A percentile compares a stretch with the other conserved stretches of the same genome.
Evolutionary conservation across 2,797 vertebrate species (phyloP).

Genomic region (Pseudocheirus occidentalis): DNA sequence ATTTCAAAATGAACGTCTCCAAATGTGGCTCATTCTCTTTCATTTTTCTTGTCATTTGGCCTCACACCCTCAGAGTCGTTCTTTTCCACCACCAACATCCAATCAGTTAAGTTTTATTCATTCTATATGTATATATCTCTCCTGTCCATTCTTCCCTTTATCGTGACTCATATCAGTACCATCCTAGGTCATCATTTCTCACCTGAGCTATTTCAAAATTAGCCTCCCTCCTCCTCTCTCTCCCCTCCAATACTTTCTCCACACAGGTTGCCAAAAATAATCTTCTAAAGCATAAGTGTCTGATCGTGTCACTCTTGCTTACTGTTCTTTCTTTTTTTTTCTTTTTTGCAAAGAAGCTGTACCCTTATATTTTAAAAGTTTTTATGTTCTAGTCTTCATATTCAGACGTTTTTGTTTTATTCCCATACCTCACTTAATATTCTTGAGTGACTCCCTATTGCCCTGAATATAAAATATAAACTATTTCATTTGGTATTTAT

Average conservation of each 20-base stretch:
- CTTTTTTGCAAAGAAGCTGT: background rate
- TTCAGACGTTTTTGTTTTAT: background rate
- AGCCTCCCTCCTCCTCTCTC: background rate
- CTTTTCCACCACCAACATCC: background rate
- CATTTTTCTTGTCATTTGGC: background rate
- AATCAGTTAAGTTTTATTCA: background rate
- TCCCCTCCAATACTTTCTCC: background rate
- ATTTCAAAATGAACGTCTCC: background rate
- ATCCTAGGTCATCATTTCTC: background rate
- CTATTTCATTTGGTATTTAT: background rate
- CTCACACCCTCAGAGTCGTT: background rate
- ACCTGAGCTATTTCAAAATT: background rate
- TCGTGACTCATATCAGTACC: background rate
- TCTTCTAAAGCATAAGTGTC: background rate
- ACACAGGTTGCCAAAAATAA: background rate
- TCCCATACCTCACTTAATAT: background rate
- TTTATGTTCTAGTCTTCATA: background rate
- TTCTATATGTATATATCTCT: background rate
- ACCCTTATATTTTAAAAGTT: background rate
- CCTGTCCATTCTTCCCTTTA: background rate
- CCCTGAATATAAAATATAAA: background rate
- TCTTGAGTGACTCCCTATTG: background rate
- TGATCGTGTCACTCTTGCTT: background rate
- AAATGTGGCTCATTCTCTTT: background rate
- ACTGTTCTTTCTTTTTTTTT: background rate